Percentiles rank a stretch among this genome's conserved stretches.
These are phyloP conservation scores for Ancistrus triradiatus DNA, from an alignment of 2,113 vertebrate species.

Conservation along the genomic window DNA sequence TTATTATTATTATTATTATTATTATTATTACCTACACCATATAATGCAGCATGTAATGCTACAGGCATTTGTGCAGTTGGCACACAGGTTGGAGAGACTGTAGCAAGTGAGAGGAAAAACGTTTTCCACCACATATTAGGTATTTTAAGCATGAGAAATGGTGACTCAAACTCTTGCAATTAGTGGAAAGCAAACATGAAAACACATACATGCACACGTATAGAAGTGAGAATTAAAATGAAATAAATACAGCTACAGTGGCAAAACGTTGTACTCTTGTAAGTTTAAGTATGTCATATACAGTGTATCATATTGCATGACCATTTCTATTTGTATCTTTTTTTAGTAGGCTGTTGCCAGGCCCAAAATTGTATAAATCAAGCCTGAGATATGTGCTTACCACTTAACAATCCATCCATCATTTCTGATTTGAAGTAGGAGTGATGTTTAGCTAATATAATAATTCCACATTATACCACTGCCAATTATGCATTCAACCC, in stretches of 20 bases:
- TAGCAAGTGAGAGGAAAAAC: neutral
- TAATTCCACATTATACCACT: too few relatives aligned
- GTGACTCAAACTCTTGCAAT: neutral
- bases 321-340: slow-evolving; percentile 37
- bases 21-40: too few relatives aligned
- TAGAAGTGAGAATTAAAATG: slow-evolving; percentile 14
- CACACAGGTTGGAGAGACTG: too few relatives aligned
- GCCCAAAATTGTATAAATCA: slow-evolving; percentile 52
- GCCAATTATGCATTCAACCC: too few relatives aligned
- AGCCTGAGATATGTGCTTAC: slow-evolving; percentile 44
- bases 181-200: neutral
- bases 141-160: neutral
- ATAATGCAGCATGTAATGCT: too few relatives aligned
- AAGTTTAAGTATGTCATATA: slow-evolving; percentile 49
- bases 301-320: slow-evolving; percentile 6
- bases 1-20: too few relatives aligned
- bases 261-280: slow-evolving; percentile 21
- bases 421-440: slow-evolving; percentile 33
- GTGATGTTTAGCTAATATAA: slow-evolving; percentile 48
- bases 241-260: slow-evolving; percentile 23
- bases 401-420: slow-evolving; percentile 53
- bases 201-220: neutral
- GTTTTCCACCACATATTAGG: neutral
- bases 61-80: too few relatives aligned
- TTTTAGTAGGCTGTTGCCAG: slow-evolving; percentile 48